Conservation (phyloP, 2,888 invertebrate genomes). For the Tetanocera ferruginea region DNA sequence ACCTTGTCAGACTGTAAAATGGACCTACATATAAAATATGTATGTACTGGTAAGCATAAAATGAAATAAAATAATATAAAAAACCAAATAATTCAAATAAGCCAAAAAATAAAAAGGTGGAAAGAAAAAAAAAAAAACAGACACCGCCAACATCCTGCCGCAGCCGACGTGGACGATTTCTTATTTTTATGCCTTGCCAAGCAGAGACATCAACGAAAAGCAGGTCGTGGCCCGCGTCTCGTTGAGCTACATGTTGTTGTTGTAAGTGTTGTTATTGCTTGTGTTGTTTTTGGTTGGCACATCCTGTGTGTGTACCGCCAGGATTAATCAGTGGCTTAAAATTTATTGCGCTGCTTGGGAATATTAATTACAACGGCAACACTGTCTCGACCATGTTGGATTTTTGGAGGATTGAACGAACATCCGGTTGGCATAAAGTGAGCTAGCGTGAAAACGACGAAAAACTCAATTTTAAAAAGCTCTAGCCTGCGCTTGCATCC, state of each 20-base stretch:
- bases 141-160: conserved; percentile 3
- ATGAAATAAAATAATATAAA: background rate
- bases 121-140: background rate
- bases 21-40: background rate
- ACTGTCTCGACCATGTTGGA: background rate
- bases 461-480: background rate
- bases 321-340: conserved; percentile 52
- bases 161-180: conserved; percentile 1
- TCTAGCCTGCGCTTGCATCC: conserved; percentile 4
- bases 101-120: background rate
- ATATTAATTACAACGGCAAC: conserved; percentile 56
- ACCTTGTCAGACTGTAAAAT: conserved; percentile 34
- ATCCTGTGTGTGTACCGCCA: conserved; percentile 25
- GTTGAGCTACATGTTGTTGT: background rate
- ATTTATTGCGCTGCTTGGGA: conserved; percentile 57
- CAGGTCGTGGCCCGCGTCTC: background rate
- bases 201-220: background rate
- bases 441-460: background rate
- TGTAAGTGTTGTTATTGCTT: background rate
- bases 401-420: background rate
- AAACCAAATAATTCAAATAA: background rate
- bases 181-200: conserved; percentile 28
- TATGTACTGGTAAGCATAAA: too few relatives aligned
- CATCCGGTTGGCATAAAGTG: background rate
- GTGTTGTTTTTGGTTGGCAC: background rate